Evolutionary conservation across 2,888 invertebrate species (phyloP), one percentile per base, ranked within the genome.

Genomic region (Drosophila neonasuta): DNA sequence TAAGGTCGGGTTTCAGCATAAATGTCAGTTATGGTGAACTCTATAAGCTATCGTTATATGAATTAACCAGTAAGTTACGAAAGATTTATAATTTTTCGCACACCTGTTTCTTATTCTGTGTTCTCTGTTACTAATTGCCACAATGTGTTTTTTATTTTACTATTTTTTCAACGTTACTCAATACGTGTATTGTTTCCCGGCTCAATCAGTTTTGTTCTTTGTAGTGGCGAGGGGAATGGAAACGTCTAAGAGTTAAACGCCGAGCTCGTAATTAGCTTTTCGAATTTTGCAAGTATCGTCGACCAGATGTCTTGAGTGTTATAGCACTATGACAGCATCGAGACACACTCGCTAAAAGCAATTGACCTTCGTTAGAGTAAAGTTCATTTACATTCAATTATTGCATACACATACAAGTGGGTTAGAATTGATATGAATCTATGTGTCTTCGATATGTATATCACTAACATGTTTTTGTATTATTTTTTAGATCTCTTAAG

Each of bases 351-450:
- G 62, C 79, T 60, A 56, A 79, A 67, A 70, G 41, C 80, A 79
- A 71, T 72, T 80, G 77, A 84, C 80, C 85, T 80, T 85, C 86
- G 71, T 71, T 73, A 73, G 73, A 73, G 32, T 42, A 84, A 84
- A 84, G 84, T 80, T 80, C 80, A 80, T 70, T 61, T 80, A 54
- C 79, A 57, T 76, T 80, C 64, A 74, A 74, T 79, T 54, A 60
- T 80, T 66, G 62, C 54, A 71, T 62, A 60, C 64, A 63, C 49
- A 69, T 30, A 32, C 8, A 32, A 32, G 32, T 9, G 32, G 32
- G 10, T 10, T 34, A 34, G 34, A 34, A 34, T 34, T 34, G 10
- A 34, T 11, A 24, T 11, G 11, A 4, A 34, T 34, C 11, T 11
- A 3, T 34, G 34, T 34, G 10, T 34, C 10, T 34, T 34, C 10